A percentile compares a stretch with the other conserved stretches of the same genome.
phyloP scores from a whole-genome alignment of 2,113 vertebrate species.

The Microcebus jonahi region DNA sequence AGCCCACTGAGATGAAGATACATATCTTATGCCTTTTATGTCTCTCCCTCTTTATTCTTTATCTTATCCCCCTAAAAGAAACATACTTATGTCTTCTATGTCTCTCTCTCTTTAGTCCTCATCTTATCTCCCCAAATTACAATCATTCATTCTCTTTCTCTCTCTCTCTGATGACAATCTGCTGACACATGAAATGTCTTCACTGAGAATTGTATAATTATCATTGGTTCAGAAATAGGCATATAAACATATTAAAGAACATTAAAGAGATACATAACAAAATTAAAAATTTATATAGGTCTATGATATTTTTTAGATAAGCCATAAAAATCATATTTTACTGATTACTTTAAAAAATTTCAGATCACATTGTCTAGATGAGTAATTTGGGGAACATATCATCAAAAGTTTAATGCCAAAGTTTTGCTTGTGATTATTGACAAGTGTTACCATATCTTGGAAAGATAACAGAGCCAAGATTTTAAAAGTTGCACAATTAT shows the following conservation, averaged over 20 bases:
- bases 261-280: slow-evolving; percentile 35
- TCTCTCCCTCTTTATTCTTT: not conserved
- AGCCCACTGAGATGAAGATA: not conserved
- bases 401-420: slow-evolving; percentile 62
- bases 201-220: slow-evolving; percentile 27
- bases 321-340: slow-evolving; percentile 38
- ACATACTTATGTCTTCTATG: not conserved
- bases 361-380: slow-evolving; percentile 49
- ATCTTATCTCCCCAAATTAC: not conserved
- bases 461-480: slow-evolving; percentile 73
- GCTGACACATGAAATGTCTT: slow-evolving; percentile 14
- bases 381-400: slow-evolving; percentile 57
- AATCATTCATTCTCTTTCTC: not conserved
- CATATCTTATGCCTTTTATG: not conserved
- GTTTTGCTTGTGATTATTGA: slow-evolving; percentile 73
- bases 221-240: not conserved
- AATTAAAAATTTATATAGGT: slow-evolving; percentile 40
- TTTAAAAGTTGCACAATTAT: slow-evolving; percentile 68
- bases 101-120: not conserved
- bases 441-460: slow-evolving; percentile 54
- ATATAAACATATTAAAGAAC: not conserved
- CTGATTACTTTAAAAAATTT: slow-evolving; percentile 35
- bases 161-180: not conserved
- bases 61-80: not conserved
- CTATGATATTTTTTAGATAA: slow-evolving; percentile 45